Conservation (phyloP, 2,113 vertebrate genomes). For the Oplegnathus fasciatus region DNA sequence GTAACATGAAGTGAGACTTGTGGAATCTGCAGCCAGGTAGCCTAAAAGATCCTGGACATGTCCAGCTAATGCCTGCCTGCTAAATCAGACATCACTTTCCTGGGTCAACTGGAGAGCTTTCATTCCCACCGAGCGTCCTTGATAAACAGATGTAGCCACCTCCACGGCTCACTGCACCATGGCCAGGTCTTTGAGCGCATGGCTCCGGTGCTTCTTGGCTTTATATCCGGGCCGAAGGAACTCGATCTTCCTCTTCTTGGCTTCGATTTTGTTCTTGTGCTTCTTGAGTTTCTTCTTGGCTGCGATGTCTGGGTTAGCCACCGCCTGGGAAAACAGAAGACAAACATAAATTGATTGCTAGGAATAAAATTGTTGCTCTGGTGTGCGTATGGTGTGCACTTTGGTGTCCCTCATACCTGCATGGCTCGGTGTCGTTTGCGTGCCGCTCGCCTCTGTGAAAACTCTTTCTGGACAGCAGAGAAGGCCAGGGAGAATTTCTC, state of each 20-base stretch:
- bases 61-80: no score
- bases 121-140: neutral
- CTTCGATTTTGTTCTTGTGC: constrained; percentile 93
- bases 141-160: neutral
- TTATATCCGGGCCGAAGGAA: constrained; percentile 90
- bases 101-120: neutral
- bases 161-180: constrained; percentile 86
- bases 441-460: constrained; percentile 85
- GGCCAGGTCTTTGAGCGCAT: constrained; percentile 90
- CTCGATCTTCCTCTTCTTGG: constrained; percentile 95
- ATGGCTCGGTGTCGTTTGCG: constrained; percentile 92
- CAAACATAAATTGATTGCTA: neutral
- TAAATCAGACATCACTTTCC: neutral
- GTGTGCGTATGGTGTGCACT: neutral
- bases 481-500: constrained; percentile 92
- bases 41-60: neutral
- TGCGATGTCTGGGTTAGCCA: constrained; percentile 94
- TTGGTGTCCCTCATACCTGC: constrained; percentile 84
- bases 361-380: rapidly evolving
- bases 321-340: constrained; percentile 82
- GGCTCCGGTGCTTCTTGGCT: constrained; percentile 90
- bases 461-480: constrained; percentile 93
- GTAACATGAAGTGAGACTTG: neutral
- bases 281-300: constrained; percentile 96
- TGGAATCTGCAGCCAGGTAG: neutral